Evolutionary conservation across 2,113 vertebrate species (phyloP), one percentile per base, ranked within the genome.

Genomic region (Centropus unirufus): DNA sequence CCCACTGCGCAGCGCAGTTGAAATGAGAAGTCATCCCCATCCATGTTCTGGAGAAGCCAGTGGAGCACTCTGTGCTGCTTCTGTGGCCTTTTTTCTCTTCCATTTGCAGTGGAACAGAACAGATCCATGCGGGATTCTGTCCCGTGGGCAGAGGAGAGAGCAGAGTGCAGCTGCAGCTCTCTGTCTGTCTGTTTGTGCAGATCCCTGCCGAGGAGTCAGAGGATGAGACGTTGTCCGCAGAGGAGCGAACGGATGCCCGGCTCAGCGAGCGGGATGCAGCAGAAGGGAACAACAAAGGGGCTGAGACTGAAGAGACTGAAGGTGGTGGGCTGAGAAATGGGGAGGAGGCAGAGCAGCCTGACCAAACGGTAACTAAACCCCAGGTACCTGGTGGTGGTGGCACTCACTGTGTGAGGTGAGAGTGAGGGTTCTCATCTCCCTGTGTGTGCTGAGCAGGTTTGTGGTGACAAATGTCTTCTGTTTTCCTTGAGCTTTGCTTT

Each of bases 161-260:
- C 40, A n/a, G 47, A 16, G 49, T 3, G 1, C 32, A 16, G 44
- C 44, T 26, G 12, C 0, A 1, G 19, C 58, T 32, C 5, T 22
- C 42, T 40, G 6, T 67, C 40, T 7, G 1, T 87, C 64, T 91
- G 11, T 90, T 29, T 63, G 74, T 8, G 5, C 77, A 97, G 97
- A 97, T 97, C 80, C 93, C 84, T 1, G 88, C 74, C 0, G 97
- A 97, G 87, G 97, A 96, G 44, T 66, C 26, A 0, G 97, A 97
- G 69, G 96, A 96, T n/a, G 95, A 97, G 82, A 29, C 9, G 0
- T 84, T 8, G 0, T 74, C 94, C 3, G 95, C 96, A 26, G 98
- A 98, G 74, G 98, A 97, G 51, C 70, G 9, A 27, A n/a, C 14
- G 7, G 96, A 74, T 11, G 26, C 92, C 20, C 95, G 96, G 39